phyloP scores from a whole-genome alignment of 2,113 vertebrate genomes.

The Sminthopsis crassicaudata region DNA sequence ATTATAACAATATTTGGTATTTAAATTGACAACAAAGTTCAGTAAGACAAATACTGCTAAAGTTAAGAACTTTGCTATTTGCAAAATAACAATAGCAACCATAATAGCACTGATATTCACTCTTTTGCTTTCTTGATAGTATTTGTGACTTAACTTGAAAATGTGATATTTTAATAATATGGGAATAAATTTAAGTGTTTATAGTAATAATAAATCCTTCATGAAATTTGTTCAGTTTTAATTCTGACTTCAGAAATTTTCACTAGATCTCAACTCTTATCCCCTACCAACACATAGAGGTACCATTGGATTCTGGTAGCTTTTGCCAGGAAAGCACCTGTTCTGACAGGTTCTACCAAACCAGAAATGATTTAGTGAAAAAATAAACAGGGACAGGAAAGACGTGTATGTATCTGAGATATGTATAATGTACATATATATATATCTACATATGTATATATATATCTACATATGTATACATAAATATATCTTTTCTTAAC shows the following conservation, averaged over 20 bases:
- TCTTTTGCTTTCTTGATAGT: constrained; percentile 32
- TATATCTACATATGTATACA: too few relatives aligned
- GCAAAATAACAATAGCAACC: constrained; percentile 27
- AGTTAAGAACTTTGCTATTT: constrained; percentile 33
- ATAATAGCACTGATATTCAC: constrained; percentile 9
- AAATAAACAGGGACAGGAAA: too few relatives aligned
- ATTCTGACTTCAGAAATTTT: not conserved
- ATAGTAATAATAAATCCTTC: not conserved
- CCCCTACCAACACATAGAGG: not conserved
- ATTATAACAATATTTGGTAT: not conserved
- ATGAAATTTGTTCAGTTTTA: not conserved
- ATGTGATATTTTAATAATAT: not conserved
- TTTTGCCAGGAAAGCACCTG: not conserved
- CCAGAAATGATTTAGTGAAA: not conserved
- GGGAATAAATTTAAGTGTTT: not conserved
- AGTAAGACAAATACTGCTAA: constrained; percentile 3
- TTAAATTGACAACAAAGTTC: constrained; percentile 6
- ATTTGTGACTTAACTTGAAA: constrained; percentile 30
- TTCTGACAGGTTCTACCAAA: not conserved
- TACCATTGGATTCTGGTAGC: not conserved
- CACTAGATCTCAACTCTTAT: not conserved
- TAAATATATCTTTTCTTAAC: too few relatives aligned
- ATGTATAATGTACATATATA: too few relatives aligned
- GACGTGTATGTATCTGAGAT: too few relatives aligned
- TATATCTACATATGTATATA: too few relatives aligned